A percentile compares a stretch with the other conserved stretches of the same genome.
Conservation (phyloP, 2,888 invertebrate genomes). For the Cryptus viduatorius region DNA sequence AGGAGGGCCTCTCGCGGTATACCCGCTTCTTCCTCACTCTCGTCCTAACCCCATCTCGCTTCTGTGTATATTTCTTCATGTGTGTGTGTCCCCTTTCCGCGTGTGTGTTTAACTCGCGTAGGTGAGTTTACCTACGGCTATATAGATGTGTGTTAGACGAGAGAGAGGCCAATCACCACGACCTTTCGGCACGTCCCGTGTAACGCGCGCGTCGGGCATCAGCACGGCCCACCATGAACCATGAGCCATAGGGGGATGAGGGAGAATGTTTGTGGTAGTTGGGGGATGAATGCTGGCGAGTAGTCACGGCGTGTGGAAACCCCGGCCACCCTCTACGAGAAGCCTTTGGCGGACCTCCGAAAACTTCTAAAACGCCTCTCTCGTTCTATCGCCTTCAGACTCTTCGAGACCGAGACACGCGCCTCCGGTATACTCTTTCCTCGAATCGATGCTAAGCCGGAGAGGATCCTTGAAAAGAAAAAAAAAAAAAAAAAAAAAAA, state of each 20-base stretch:
- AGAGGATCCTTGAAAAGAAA: conserved; percentile 52
- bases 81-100: not conserved
- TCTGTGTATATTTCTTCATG: not conserved
- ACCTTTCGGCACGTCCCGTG: conserved; percentile 70
- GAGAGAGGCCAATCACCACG: conserved; percentile 70
- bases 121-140: not conserved
- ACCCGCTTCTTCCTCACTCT: conserved; percentile 45
- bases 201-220: conserved; percentile 60
- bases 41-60: conserved; percentile 25
- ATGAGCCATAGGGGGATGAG: conserved; percentile 51
- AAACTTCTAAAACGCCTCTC: conserved; percentile 10
- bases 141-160: conserved; percentile 21
- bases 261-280: conserved; percentile 48
- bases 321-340: not conserved
- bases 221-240: conserved; percentile 58
- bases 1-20: conserved; percentile 60
- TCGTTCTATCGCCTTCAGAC: not conserved
- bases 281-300: conserved; percentile 17
- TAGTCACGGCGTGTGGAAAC: not conserved
- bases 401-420: conserved; percentile 10
- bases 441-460: conserved; percentile 59
- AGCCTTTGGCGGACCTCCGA: conserved; percentile 6
- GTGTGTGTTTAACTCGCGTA: not conserved
- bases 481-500: conserved; percentile 31
- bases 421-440: not conserved